Percentiles rank a stretch among this genome's conserved stretches.
phyloP scores from a whole-genome alignment of 2,888 invertebrate genomes.

The Eristalis intricaria region DNA sequence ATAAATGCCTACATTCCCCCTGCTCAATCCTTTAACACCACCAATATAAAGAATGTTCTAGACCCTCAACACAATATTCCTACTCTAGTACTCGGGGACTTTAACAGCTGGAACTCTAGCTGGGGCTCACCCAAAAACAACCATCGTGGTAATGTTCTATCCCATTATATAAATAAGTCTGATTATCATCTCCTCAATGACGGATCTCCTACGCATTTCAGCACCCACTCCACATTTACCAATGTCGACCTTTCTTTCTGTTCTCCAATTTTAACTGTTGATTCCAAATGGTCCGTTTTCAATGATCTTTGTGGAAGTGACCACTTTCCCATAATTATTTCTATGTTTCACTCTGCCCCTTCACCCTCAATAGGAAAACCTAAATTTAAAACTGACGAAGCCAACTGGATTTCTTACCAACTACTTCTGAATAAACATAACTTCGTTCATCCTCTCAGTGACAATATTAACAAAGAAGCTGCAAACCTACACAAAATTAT shows the following conservation, averaged over 20 bases:
- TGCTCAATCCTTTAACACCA: neutral
- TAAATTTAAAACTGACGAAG: constrained; percentile 19
- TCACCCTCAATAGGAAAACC: neutral
- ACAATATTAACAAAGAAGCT: constrained; percentile 46
- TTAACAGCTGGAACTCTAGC: neutral
- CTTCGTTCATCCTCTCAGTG: neutral
- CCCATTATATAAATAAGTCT: constrained; percentile 33
- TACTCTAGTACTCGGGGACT: too few relatives aligned
- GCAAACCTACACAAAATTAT: constrained; percentile 52
- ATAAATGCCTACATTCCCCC: constrained; percentile 8
- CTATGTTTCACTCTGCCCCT: neutral
- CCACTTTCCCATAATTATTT: constrained; percentile 34
- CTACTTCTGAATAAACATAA: constrained; percentile 6
- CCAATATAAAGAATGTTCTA: too few relatives aligned
- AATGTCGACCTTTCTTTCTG: constrained; percentile 64
- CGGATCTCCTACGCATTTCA: constrained; percentile 59
- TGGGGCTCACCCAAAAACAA: constrained; percentile 6
- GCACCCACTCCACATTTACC: constrained; percentile 57
- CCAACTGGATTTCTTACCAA: constrained; percentile 18
- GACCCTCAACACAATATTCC: too few relatives aligned
- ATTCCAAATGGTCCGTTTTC: constrained; percentile 32
- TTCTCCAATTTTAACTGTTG: constrained; percentile 19
- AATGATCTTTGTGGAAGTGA: constrained; percentile 41
- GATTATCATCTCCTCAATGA: constrained; percentile 43
- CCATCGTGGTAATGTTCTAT: neutral